These are phyloP conservation scores for Zingel zingel DNA, from an alignment of 2,113 vertebrate genomes.

Conservation along the genomic window DNA sequence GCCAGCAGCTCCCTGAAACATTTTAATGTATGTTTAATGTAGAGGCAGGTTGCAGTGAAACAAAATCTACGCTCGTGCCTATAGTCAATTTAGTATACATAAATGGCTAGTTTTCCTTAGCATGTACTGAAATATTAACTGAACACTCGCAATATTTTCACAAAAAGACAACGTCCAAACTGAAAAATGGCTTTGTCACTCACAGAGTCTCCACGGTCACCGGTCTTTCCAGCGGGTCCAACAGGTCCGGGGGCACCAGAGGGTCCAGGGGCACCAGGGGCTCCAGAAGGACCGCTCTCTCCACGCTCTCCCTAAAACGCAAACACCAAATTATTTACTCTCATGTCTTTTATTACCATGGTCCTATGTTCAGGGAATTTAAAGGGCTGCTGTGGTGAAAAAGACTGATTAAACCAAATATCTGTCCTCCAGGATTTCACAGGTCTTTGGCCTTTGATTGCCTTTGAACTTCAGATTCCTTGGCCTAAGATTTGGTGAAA, in stretches of 20 bases:
- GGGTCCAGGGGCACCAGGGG: constrained; percentile 94
- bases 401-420: not conserved
- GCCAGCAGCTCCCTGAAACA: constrained; percentile 91
- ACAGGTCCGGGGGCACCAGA: constrained; percentile 94
- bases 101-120: not conserved
- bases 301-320: constrained; percentile 93
- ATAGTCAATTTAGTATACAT: not conserved
- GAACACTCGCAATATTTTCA: not conserved
- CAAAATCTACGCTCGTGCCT: not conserved
- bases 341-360: not conserved
- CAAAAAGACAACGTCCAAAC: not conserved
- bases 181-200: constrained; percentile 76
- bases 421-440: not conserved
- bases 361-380: not conserved
- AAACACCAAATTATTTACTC: not conserved
- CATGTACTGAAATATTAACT: not conserved
- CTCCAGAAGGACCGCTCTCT: constrained; percentile 89
- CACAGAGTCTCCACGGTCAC: constrained; percentile 96
- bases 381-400: not conserved
- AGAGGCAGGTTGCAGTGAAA: not conserved
- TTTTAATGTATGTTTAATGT: not conserved
- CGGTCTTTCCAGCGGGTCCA: constrained; percentile 95
- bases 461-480: not conserved
- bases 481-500: not conserved
- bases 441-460: not conserved